Conservation (phyloP, 2,797 vertebrate species). For the Epinephelus malabaricus region DNA sequence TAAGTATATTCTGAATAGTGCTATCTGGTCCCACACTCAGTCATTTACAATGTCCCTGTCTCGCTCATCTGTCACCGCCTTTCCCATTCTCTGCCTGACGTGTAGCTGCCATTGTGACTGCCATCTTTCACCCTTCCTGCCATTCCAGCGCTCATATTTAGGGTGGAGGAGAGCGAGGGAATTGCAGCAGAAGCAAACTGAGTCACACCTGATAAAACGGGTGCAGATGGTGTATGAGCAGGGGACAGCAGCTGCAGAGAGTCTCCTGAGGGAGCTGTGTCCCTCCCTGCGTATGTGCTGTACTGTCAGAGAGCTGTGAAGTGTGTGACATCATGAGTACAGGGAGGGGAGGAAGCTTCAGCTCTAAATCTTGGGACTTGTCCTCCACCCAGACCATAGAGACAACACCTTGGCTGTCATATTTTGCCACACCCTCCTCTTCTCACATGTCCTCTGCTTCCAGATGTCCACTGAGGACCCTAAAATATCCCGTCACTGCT, state of each 20-base stretch:
- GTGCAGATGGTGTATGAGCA: slow-evolving; percentile 41
- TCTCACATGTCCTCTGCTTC: slow-evolving; percentile 25
- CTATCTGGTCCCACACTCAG: slow-evolving; percentile 1
- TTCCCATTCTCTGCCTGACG: slow-evolving; percentile 11
- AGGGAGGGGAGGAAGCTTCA: slow-evolving; percentile 24
- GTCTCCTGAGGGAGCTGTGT: slow-evolving; percentile 57
- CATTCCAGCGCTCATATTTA: slow-evolving; percentile 25
- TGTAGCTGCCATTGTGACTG: slow-evolving; percentile 27
- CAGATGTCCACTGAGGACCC: slow-evolving; percentile 65
- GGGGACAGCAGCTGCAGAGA: slow-evolving; percentile 65
- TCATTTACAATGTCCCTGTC: background rate
- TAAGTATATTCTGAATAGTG: background rate
- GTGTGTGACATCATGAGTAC: slow-evolving; percentile 62
- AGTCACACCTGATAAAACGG: slow-evolving; percentile 56
- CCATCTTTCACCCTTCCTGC: slow-evolving; percentile 35
- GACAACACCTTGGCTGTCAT: slow-evolving; percentile 74
- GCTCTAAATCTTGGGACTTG: slow-evolving; percentile 45
- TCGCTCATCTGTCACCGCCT: slow-evolving; percentile 14
- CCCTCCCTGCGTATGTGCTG: slow-evolving; percentile 52
- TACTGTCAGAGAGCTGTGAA: slow-evolving; percentile 48
- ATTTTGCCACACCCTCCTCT: slow-evolving; percentile 51
- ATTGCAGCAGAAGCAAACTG: slow-evolving; percentile 59
- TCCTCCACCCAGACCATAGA: slow-evolving; percentile 78
- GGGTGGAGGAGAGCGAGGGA: slow-evolving; percentile 27
- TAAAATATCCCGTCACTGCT: slow-evolving; percentile 5